phyloP scores from a whole-genome alignment of 2,113 vertebrate genomes.

The Larimichthys polyactis region DNA sequence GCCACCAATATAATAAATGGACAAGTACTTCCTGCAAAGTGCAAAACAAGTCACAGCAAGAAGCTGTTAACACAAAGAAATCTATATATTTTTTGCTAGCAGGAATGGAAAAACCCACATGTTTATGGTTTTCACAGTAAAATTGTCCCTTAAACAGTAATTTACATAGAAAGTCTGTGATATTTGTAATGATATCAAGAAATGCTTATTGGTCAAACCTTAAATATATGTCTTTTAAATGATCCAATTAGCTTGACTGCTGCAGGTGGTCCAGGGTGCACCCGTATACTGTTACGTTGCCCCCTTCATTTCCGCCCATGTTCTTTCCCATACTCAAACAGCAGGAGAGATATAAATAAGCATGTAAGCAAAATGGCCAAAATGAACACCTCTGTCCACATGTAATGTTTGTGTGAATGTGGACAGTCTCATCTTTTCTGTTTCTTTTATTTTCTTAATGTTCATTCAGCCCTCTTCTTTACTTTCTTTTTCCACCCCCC shows the following conservation, averaged over 20 bases:
- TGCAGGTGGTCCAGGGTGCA: conserved; percentile 7
- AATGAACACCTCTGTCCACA: neutral
- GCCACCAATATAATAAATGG: neutral
- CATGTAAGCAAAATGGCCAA: neutral
- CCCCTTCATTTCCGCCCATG: neutral
- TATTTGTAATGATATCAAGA: neutral
- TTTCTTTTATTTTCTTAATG: conserved; percentile 21
- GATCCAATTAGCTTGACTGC: conserved; percentile 5
- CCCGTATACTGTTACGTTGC: neutral
- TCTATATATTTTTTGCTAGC: neutral
- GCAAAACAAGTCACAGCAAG: neutral
- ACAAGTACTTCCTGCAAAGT: neutral
- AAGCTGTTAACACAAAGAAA: neutral
- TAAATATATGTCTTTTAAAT: neutral
- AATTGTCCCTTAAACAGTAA: neutral
- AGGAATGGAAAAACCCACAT: neutral
- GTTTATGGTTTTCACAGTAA: neutral
- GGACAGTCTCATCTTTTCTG: conserved; percentile 8
- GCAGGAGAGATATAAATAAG: conserved; percentile 17
- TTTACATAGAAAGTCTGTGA: neutral
- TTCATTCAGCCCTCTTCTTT: conserved; percentile 9
- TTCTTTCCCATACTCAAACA: neutral
- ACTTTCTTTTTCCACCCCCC: conserved; percentile 17
- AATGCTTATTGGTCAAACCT: neutral
- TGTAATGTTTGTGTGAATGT: neutral